Conservation (phyloP, 2,888 invertebrate species). For the Drosophila austrosaltans region DNA sequence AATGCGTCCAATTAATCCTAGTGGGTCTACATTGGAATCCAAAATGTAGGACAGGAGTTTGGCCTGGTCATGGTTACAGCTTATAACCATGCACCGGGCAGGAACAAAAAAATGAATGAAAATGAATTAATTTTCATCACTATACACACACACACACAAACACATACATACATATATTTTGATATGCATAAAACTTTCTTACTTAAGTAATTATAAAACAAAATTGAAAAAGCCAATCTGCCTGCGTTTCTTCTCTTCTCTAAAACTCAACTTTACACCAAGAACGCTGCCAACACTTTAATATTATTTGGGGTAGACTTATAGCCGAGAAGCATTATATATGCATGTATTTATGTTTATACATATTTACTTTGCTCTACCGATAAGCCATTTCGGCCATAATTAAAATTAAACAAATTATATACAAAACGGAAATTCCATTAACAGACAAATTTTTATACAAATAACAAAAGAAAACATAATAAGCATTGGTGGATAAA, state of each 20-base stretch:
- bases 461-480: too few species aligned
- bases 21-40: constrained; percentile 20
- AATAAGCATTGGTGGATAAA: too few species aligned
- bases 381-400: constrained; percentile 5
- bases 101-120: constrained; percentile 52
- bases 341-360: background rate
- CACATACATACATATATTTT: background rate
- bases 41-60: constrained; percentile 74
- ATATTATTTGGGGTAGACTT: constrained; percentile 9
- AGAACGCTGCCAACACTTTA: constrained; percentile 9
- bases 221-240: background rate
- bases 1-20: constrained; percentile 49
- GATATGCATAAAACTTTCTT: too few species aligned
- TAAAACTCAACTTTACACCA: constrained; percentile 3
- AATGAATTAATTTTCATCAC: constrained; percentile 44
- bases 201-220: background rate
- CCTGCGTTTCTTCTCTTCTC: background rate
- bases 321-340: constrained; percentile 23
- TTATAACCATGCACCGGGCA: constrained; percentile 75
- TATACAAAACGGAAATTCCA: background rate
- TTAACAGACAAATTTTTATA: background rate
- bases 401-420: constrained; percentile 7
- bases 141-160: background rate
- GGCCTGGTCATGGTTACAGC: constrained; percentile 72
- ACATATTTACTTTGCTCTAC: constrained; percentile 7